These are phyloP conservation scores for Shargacucullia verbasci DNA, from an alignment of 2,888 invertebrate species.

Conservation along the genomic window DNA sequence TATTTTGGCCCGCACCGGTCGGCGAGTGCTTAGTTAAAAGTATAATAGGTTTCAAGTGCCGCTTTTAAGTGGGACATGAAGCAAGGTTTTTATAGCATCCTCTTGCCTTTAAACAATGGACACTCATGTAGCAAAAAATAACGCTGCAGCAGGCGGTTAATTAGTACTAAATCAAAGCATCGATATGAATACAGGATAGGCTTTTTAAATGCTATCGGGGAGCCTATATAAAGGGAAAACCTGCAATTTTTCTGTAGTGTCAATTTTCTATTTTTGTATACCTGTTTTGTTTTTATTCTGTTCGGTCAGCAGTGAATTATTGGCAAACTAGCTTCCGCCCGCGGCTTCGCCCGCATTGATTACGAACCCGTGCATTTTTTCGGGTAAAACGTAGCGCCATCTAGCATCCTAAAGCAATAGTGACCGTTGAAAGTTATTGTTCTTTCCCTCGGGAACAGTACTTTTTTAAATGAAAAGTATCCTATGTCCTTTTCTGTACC, in stretches of 20 bases:
- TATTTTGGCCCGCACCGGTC: constrained; percentile 66
- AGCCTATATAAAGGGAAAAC: constrained; percentile 10
- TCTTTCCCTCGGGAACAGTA: too few relatives aligned
- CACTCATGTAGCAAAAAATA: constrained; percentile 56
- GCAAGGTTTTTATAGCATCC: constrained; percentile 69
- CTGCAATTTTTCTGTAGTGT: not conserved
- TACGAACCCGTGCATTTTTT: too few relatives aligned
- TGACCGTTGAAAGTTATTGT: too few relatives aligned
- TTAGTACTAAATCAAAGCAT: constrained; percentile 66
- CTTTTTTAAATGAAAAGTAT: too few relatives aligned
- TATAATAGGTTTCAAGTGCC: constrained; percentile 82
- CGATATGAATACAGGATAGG: constrained; percentile 44
- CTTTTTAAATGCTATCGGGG: constrained; percentile 16
- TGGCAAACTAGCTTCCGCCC: too few relatives aligned
- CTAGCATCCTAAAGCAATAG: too few relatives aligned
- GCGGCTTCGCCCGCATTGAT: too few relatives aligned
- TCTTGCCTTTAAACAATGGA: constrained; percentile 66
- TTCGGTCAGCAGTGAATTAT: too few relatives aligned
- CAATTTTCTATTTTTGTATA: too few relatives aligned
- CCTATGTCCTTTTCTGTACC: too few relatives aligned
- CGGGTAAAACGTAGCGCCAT: too few relatives aligned
- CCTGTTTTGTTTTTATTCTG: too few relatives aligned
- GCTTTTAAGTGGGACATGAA: constrained; percentile 72
- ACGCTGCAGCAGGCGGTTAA: constrained; percentile 58
- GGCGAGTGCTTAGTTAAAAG: constrained; percentile 74